Evolutionary conservation across 2,113 vertebrate species (phyloP).

Genomic region (Phocoena sinus): DNA sequence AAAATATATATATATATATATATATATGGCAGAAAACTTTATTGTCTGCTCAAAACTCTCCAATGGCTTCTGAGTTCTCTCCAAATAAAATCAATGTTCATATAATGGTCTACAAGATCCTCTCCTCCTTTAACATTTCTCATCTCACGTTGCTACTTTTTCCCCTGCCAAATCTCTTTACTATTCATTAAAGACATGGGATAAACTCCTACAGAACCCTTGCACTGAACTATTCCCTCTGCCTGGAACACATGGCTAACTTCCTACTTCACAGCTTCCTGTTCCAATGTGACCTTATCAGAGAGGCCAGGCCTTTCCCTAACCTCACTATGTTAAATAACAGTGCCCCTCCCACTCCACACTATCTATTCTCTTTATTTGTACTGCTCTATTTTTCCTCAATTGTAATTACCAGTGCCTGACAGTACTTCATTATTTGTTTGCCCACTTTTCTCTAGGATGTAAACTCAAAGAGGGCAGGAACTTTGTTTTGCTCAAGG

Average conservation of each 20-base stretch:
- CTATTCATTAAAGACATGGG: not conserved
- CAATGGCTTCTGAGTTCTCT: not conserved
- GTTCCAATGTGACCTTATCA: not conserved
- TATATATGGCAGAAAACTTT: not conserved
- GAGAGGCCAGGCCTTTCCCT: not conserved
- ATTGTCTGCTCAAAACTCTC: not conserved
- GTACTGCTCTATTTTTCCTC: not conserved
- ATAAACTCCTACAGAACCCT: not conserved
- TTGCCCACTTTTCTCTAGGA: not conserved
- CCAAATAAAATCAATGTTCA: not conserved
- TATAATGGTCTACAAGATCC: not conserved
- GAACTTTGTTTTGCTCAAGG: not conserved
- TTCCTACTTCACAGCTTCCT: not conserved
- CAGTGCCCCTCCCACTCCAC: not conserved
- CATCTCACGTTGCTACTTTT: not conserved
- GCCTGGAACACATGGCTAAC: not conserved
- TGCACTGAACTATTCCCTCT: not conserved
- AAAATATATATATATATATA: no score
- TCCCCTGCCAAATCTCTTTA: not conserved
- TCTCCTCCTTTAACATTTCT: not conserved
- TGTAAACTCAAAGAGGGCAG: not conserved
- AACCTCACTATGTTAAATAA: not conserved
- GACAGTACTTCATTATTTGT: not conserved
- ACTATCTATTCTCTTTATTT: not conserved
- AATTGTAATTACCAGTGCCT: not conserved